Evolutionary conservation across 2,113 vertebrate genomes (phyloP), one percentile per base, ranked within the genome.

Genomic region (Tetraodon nigroviridis): DNA sequence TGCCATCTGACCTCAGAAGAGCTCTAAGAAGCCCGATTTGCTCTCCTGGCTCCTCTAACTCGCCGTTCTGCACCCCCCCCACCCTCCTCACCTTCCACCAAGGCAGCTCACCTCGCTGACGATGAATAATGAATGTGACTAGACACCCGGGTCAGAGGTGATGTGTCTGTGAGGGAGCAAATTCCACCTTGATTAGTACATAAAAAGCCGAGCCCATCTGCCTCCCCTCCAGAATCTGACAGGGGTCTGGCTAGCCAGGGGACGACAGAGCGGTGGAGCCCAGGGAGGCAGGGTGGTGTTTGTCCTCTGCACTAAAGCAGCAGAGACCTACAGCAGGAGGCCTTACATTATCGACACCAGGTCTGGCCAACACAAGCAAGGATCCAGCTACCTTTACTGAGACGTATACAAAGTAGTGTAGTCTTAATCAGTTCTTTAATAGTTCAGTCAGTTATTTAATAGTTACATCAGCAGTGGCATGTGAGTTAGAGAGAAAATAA

Each of bases 61-160:
- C 32, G 32, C 46, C 22, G 51, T 58, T 63, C 51, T 42, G 49
- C 42, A 5, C 22, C 64, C 64, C 69, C 73, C 64, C 61, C 41
- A 51, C 66, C 67, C 58, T 60, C 64, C 61, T 67, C 67, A 73
- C 62, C 72, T 78, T 61, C 76, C 51, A 22, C 67, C 80, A 52
- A 75, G 77, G 71, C 69, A 20, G 58, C 78, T 90, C 86, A 87
- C 89, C 86, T 87, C 78, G 24, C 79, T 61, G 71, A 66, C 55
- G 75, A 90, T 90, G 88, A 91, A 91, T 90, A 89, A 90, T 91
- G 79, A 87, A 91, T 89, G 82, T 76, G 86, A 88, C 84, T 76
- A 87, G 86, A 88, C 71, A 64, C 79, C 32, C 13, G 79, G 89
- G 90, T 90, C 88, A 87, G 72, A 84, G 89, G 87, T 87, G 85